These are phyloP conservation scores for Tetraodon nigroviridis DNA, from an alignment of 2,113 vertebrate species.

Conservation along the genomic window DNA sequence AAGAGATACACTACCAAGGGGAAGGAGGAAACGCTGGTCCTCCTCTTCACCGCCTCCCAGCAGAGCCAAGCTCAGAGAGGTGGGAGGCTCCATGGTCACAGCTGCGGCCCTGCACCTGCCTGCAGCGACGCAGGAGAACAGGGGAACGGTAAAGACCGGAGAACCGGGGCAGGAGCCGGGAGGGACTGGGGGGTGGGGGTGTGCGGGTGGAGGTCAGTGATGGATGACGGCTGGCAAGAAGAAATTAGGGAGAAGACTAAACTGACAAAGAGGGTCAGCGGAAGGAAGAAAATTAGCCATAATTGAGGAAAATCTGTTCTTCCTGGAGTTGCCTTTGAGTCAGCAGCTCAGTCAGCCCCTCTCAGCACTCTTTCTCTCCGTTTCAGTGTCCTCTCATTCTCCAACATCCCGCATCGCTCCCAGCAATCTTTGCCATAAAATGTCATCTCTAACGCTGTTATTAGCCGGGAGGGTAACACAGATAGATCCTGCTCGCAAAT, in stretches of 20 bases:
- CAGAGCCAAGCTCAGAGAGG: conserved; percentile 75
- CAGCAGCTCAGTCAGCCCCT: conserved; percentile 46
- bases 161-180: background rate
- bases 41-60: conserved; percentile 76
- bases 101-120: conserved; percentile 49
- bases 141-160: conserved; percentile 13
- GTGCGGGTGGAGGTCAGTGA: background rate
- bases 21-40: conserved; percentile 72
- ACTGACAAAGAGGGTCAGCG: conserved; percentile 34
- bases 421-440: conserved; percentile 58
- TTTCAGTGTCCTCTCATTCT: conserved; percentile 36
- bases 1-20: conserved; percentile 70
- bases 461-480: conserved; percentile 38
- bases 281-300: conserved; percentile 40
- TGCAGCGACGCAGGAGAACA: conserved; percentile 24
- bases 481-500: conserved; percentile 44
- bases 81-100: conserved; percentile 76
- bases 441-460: conserved; percentile 49
- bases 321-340: conserved; percentile 58
- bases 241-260: conserved; percentile 17
- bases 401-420: conserved; percentile 47
- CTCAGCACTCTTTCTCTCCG: conserved; percentile 17
- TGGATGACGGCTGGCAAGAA: conserved; percentile 17
- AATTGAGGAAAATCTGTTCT: conserved; percentile 44
- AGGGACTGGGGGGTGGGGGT: conserved; percentile 7